Evolutionary conservation across 2,797 vertebrate genomes (phyloP).

Genomic region (Galago senegalensis): DNA sequence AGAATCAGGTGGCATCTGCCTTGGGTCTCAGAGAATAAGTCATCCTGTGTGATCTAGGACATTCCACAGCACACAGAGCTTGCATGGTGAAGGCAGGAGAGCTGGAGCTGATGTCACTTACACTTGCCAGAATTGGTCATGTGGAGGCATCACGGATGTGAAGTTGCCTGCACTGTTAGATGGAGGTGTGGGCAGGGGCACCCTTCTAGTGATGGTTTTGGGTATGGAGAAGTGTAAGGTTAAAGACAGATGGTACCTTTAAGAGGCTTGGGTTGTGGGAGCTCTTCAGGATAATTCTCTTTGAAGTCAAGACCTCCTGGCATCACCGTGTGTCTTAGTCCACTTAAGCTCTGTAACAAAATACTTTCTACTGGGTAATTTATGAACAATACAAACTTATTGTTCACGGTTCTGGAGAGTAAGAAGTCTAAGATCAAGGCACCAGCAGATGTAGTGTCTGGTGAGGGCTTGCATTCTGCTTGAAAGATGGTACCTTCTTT

Average conservation of each 20-base stretch:
- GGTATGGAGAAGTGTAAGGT: neutral
- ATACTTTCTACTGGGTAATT: neutral
- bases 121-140: fast-evolving
- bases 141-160: neutral
- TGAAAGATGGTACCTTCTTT: neutral
- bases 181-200: neutral
- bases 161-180: neutral
- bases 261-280: neutral
- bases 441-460: neutral
- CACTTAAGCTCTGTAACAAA: neutral
- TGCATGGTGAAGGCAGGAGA: neutral
- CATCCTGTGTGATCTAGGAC: neutral
- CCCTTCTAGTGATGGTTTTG: neutral
- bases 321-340: neutral
- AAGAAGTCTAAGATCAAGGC: neutral
- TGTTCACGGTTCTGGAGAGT: neutral
- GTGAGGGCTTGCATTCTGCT: neutral
- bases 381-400: neutral
- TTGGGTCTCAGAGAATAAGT: neutral
- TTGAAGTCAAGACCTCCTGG: neutral
- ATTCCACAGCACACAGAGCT: neutral
- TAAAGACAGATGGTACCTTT: neutral
- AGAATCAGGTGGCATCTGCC: neutral
- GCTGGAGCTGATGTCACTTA: neutral
- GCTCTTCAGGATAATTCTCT: neutral